A percentile compares a stretch with the other conserved stretches of the same genome.
phyloP scores from a whole-genome alignment of 2,113 vertebrate genomes.

The Chinchilla lanigera region DNA sequence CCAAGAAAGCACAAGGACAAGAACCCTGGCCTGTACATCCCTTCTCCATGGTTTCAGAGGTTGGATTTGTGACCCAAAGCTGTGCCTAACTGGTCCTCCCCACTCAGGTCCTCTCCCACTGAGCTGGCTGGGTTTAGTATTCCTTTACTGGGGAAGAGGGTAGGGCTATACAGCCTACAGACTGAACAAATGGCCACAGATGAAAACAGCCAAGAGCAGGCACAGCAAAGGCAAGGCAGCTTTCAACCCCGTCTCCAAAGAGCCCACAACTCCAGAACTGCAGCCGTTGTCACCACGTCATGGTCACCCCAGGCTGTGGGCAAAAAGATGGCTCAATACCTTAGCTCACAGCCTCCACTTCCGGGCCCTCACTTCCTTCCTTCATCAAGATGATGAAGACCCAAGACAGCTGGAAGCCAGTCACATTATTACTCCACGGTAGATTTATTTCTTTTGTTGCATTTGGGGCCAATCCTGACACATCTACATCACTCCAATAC shows the following conservation, averaged over 20 bases:
- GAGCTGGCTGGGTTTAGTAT: neutral
- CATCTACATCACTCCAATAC: neutral
- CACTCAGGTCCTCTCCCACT: too few relatives aligned
- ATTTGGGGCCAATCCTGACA: neutral
- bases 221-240: neutral
- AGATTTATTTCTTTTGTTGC: neutral
- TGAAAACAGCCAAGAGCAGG: neutral
- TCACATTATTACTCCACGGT: neutral
- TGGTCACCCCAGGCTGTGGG: neutral
- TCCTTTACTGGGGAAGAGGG: neutral
- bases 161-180: neutral
- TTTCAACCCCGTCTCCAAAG: neutral
- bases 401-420: neutral
- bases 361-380: constrained; percentile 69
- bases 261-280: neutral
- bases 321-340: constrained; percentile 59
- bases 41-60: neutral
- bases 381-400: neutral
- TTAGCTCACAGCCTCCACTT: constrained; percentile 22
- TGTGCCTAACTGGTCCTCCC: neutral
- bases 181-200: neutral
- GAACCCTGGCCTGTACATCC: neutral
- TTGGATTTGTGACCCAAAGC: neutral
- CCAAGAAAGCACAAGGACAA: neutral
- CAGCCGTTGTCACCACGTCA: neutral